phyloP scores from a whole-genome alignment of 2,113 vertebrate genomes.

The Eolophus roseicapilla region DNA sequence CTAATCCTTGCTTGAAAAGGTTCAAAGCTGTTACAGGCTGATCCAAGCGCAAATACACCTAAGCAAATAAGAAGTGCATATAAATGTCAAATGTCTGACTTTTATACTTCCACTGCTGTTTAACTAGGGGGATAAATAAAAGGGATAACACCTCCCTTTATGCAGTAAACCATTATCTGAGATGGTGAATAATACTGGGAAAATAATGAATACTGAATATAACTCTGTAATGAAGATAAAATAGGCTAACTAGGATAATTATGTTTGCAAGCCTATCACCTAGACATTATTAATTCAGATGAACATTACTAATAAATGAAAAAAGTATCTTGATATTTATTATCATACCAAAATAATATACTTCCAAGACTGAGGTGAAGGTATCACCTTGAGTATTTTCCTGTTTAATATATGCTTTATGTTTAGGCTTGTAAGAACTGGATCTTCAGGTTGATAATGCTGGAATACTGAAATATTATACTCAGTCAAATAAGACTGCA shows the following conservation, averaged over 20 bases:
- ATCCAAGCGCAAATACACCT: constrained; percentile 94
- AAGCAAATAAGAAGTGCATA: constrained; percentile 5
- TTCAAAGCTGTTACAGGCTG: constrained; percentile 92
- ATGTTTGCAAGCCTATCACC: not conserved
- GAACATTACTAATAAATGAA: not conserved
- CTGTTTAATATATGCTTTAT: not conserved
- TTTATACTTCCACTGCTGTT: not conserved
- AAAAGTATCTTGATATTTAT: not conserved
- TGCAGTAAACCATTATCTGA: not conserved
- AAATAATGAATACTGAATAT: not conserved
- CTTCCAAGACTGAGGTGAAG: not conserved
- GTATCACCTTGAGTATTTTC: not conserved
- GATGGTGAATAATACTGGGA: not conserved
- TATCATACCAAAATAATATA: not conserved
- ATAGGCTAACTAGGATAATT: not conserved
- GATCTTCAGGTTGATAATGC: not conserved
- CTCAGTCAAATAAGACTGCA: not conserved
- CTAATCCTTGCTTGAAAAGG: constrained; percentile 94
- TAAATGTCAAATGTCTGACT: not conserved
- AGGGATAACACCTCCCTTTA: not conserved
- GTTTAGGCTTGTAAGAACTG: not conserved
- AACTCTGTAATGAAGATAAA: not conserved
- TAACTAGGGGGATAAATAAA: not conserved
- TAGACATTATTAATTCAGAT: not conserved
- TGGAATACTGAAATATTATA: not conserved